Evolutionary conservation across 2,888 invertebrate genomes (phyloP), one percentile per base, ranked within the genome.

Genomic region (Timema cristinae): DNA sequence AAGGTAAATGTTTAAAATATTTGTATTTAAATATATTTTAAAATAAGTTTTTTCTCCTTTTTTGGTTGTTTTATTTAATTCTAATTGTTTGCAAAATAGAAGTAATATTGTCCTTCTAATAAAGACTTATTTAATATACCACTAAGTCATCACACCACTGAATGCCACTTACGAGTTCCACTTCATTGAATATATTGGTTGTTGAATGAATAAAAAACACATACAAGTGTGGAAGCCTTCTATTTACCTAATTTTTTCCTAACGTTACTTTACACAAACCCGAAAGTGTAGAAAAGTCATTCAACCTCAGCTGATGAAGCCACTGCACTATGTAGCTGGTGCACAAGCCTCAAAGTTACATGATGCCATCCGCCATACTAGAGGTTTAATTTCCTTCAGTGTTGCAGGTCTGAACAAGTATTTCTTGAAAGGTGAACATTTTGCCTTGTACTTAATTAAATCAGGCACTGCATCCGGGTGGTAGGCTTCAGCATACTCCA

Each of bases 361-460:
- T 59, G 59, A 59, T 47, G 63, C 47, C 47, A 63, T 15, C 63
- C 63, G 2, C 32, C 63, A 63, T 63, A 63, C 63, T n/a, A 63
- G 32, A 63, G 6, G 32, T 32, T 32, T 32, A 32, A 32, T 32
- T 4, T 32, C 32, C 32, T 32, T 32, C 32, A 32, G 32, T n/a
- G 51, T 67, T 67, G 32, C 51, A 67, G 13, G 50, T 16, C 51
- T 13, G 50, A 67, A 16, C 11, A 50, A 51, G 47, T 63, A 67
- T 15, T 15, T 32, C 51, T 67, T 67, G 15, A 51, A 67, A 67
- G 67, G 50, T 32, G 48, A 50, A 15, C 16, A 6, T 32, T 67
- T 51, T 67, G 13, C 67, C 50, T 51, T 67, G 67, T 67, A 51
- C 32, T 50, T 16, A 32, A 51, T 67, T 8, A 67, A 5, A 67